phyloP scores from a whole-genome alignment of 2,888 invertebrate species.

The Ellobium chinense region DNA sequence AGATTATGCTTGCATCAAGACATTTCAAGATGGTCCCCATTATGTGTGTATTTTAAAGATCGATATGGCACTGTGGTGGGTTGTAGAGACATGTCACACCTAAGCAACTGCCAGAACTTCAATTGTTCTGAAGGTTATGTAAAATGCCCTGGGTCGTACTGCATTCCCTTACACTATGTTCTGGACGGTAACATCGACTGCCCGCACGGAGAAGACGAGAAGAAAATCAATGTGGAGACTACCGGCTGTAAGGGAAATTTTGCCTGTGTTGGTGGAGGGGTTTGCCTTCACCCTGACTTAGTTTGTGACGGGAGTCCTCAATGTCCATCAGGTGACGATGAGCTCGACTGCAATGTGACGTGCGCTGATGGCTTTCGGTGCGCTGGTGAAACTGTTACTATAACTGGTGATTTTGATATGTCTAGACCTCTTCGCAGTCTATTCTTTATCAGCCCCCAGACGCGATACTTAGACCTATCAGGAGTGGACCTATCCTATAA shows the following conservation, averaged over 20 bases:
- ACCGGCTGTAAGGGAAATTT: not conserved
- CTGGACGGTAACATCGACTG: not conserved
- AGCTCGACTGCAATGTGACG: not conserved
- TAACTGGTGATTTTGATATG: not conserved
- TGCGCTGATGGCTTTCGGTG: not conserved
- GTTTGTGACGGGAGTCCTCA: not conserved
- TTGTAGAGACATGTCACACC: not conserved
- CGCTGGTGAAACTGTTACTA: not conserved
- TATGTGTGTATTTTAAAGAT: conserved; percentile 13
- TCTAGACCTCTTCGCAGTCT: not conserved
- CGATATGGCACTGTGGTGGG: not conserved
- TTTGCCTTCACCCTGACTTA: not conserved
- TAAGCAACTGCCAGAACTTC: not conserved
- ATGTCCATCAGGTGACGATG: not conserved
- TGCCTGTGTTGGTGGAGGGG: not conserved
- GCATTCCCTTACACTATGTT: conserved; percentile 8
- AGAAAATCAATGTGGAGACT: not conserved
- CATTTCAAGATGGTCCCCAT: conserved; percentile 20
- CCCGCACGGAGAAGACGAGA: conserved; percentile 2
- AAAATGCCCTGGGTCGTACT: conserved; percentile 6
- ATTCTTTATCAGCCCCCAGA: not conserved
- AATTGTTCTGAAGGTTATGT: not conserved
- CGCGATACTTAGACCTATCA: not conserved
- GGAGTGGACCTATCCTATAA: not conserved
- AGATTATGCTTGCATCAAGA: not conserved